Evolutionary conservation across 2,888 invertebrate genomes (phyloP), one percentile per base, ranked within the genome.

Genomic region (Encarsia formosa): DNA sequence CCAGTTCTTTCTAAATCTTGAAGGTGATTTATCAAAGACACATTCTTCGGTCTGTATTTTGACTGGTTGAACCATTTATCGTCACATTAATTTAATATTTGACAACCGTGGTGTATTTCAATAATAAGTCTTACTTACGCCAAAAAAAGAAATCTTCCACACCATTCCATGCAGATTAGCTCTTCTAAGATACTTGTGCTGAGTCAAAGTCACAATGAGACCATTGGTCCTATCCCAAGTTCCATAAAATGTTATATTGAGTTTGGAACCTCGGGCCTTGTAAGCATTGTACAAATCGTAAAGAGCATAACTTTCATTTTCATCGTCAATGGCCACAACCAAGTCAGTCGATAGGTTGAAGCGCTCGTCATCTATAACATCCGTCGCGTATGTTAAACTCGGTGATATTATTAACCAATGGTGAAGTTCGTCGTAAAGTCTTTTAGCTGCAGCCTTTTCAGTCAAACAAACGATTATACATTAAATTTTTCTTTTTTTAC

Each of bases 201-300:
- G 8, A 29, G 40, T 31, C 22, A 48, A 35, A 6, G n/a, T 20
- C 22, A 57, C 31, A 1, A 45, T 47, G 13, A 47, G 32, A 9
- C 57, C 37, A 4, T 11, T 20, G 4, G 11, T 24, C 5, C 15
- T 11, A 11, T 15, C 32, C 66, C 66, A 67, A 5, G 22, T 46
- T 2, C 65, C 65, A 32, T 63, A 24, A 18, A 51, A 41, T 13
- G 61, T 64, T 2, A 65, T 38, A 22, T 53, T 60, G 19, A 67
- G 51, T 40, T 34, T 45, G 4, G 61, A 60, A 13, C 59, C 63
- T 8, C 60, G 50, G 20, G 53, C 54, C 53, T 63, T 62, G 18
- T 59, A 56, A 16, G 43, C 49, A 57, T 67, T 67, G 43, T 64
- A 67, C 40, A 59, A 52, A 26, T 67, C 67, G 34, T 63, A 48